Conservation (phyloP, 2,888 invertebrate species). For the Zygaena filipendulae region DNA sequence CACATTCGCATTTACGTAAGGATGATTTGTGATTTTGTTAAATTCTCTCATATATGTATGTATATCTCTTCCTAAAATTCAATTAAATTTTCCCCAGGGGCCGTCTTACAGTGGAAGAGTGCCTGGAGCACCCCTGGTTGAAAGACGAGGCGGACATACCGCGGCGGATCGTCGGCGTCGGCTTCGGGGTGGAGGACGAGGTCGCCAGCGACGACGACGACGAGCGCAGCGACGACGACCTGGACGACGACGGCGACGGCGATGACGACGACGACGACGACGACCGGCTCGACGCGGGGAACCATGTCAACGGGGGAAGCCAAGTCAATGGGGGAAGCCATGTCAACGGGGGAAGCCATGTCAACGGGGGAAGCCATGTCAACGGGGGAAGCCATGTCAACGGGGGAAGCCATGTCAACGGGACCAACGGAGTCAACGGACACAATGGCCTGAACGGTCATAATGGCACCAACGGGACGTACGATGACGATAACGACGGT, state of each 20-base stretch:
- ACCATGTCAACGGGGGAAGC: slow-evolving; percentile 21
- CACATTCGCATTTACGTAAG: too few species aligned
- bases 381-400: slow-evolving; percentile 27
- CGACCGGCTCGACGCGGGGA: slow-evolving; percentile 23
- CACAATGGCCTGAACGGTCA: slow-evolving; percentile 24
- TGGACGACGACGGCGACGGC: slow-evolving; percentile 20
- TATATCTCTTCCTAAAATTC: too few species aligned
- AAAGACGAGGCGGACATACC: slow-evolving; percentile 70
- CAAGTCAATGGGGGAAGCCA: slow-evolving; percentile 25
- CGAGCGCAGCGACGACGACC: slow-evolving; percentile 19
- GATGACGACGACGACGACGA: slow-evolving; percentile 18
- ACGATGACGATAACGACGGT: slow-evolving; percentile 51
- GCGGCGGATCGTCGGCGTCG: slow-evolving; percentile 53
- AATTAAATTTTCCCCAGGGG: too few species aligned
- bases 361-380: slow-evolving; percentile 15
- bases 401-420: slow-evolving; percentile 15
- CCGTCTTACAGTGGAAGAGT: slow-evolving; percentile 88
- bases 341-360: slow-evolving; percentile 12
- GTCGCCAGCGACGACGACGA: slow-evolving; percentile 36
- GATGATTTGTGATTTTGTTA: too few species aligned
- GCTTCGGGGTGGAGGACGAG: slow-evolving; percentile 33
- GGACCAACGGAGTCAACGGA: slow-evolving; percentile 17
- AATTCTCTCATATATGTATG: too few species aligned
- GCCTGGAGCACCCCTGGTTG: slow-evolving; percentile 93
- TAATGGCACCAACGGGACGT: slow-evolving; percentile 37